Percentiles rank a stretch among this genome's conserved stretches.
Conservation (phyloP, 92 coral and sea anemone species). For the Parazoanthus swiftii region DNA sequence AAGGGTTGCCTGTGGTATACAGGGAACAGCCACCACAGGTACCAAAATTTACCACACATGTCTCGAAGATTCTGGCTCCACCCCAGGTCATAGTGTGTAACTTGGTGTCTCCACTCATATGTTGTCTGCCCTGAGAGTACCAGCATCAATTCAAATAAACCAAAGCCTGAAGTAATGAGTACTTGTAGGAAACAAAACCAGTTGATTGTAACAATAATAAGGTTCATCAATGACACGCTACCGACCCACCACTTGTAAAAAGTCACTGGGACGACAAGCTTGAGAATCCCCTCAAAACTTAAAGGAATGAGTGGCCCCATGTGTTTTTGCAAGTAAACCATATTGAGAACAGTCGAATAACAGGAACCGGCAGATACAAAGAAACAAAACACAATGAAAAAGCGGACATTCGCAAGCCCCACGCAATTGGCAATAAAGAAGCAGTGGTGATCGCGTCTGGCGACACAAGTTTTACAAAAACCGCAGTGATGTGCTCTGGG, state of each 20-base stretch:
- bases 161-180: slow-evolving; percentile 55
- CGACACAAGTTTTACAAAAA: slow-evolving; percentile 68
- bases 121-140: slow-evolving; percentile 77
- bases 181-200: slow-evolving; percentile 75
- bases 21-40: slow-evolving; percentile 76
- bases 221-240: slow-evolving; percentile 58
- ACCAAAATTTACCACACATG: slow-evolving; percentile 72
- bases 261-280: slow-evolving; percentile 66
- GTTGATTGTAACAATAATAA: slow-evolving; percentile 66
- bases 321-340: slow-evolving; percentile 57
- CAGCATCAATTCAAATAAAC: slow-evolving; percentile 71
- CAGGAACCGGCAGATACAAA: slow-evolving; percentile 55
- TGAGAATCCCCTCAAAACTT: slow-evolving; percentile 69
- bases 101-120: slow-evolving; percentile 73
- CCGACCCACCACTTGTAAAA: slow-evolving; percentile 76
- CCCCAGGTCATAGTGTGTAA: slow-evolving; percentile 62
- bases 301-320: slow-evolving; percentile 67
- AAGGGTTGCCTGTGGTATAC: slow-evolving; percentile 45
- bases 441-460: slow-evolving; percentile 84
- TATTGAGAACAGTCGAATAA: slow-evolving; percentile 62
- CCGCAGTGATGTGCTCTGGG: slow-evolving; percentile 86
- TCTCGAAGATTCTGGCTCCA: slow-evolving; percentile 68
- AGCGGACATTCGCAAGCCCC: slow-evolving; percentile 69
- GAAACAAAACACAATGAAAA: slow-evolving; percentile 65
- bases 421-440: slow-evolving; percentile 75